Base-by-base conservation (phyloP, 2,888 invertebrate genomes). In the Cyrtodaria siliqua region DNA sequence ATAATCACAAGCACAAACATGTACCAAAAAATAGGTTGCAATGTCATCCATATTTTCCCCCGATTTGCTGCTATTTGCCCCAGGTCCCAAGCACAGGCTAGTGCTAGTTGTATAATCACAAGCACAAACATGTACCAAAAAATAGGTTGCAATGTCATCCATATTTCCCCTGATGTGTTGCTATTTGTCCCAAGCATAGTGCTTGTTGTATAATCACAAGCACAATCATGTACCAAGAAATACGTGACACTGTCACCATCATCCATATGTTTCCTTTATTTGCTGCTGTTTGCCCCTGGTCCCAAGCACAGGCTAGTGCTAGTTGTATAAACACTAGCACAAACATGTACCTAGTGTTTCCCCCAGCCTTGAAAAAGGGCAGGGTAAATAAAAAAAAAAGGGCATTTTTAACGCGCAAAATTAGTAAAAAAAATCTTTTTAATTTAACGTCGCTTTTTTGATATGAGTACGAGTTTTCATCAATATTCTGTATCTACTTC, bases 321-420 rank as follows among this genome's bases (percentile, higher is more conserved):
- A 50, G 29, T 61, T 27, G 2, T 14, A 18, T 16, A n/a, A 24
- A 18, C 23, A 26, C 52, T 24, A 52, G 62, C 62, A 52, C 38
- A 50, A 56, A 26, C 26, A 38, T 70, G 61, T 62, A 62, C 55
- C 70, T 8, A 50, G 61, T n/a, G n/a, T n/a, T n/a, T n/a, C n/a
- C n/a, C n/a, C n/a, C n/a, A n/a, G n/a, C n/a, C n/a, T n/a, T n/a
- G n/a, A n/a, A n/a, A n/a, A n/a, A n/a, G n/a, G n/a, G n/a, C n/a
- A n/a, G n/a, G n/a, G n/a, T n/a, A n/a, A n/a, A n/a, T n/a, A n/a
- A n/a, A n/a, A n/a, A n/a, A n/a, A n/a, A n/a, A n/a, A n/a, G n/a
- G n/a, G n/a, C n/a, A n/a, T n/a, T n/a, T n/a, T n/a, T n/a, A n/a
- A n/a, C n/a, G n/a, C n/a, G n/a, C n/a, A n/a, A n/a, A n/a, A n/a